A percentile compares a stretch with the other conserved stretches of the same genome.
phyloP scores from a whole-genome alignment of 2,113 vertebrate genomes.

The Nanorana parkeri region DNA sequence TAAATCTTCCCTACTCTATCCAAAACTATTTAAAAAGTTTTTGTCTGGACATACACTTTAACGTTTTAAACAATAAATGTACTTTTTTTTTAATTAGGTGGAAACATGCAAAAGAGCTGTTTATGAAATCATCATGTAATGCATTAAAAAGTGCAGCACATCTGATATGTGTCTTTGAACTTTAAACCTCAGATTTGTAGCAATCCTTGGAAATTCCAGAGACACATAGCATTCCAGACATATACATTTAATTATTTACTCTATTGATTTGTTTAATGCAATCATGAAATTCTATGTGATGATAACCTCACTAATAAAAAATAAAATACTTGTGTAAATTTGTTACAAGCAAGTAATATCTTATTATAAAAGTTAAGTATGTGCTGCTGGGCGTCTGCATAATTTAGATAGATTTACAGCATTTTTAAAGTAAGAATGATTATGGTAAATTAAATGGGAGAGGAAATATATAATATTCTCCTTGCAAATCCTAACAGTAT shows the following conservation, averaged over 20 bases:
- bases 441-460: neutral
- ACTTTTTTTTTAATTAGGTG: too few relatives aligned
- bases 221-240: conserved; percentile 24
- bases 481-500: neutral
- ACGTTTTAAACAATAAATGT: too few relatives aligned
- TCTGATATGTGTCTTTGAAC: conserved; percentile 37
- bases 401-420: neutral
- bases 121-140: neutral
- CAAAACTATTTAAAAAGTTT: too few relatives aligned
- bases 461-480: neutral
- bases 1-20: too few relatives aligned
- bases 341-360: conserved; percentile 3
- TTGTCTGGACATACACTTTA: too few relatives aligned
- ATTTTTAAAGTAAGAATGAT: conserved; percentile 22
- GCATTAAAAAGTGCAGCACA: conserved; percentile 18
- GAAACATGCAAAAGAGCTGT: too few relatives aligned
- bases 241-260: neutral
- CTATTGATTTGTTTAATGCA: conserved; percentile 27
- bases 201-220: conserved; percentile 38
- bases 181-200: conserved; percentile 28
- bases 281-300: conserved; percentile 30
- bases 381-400: neutral
- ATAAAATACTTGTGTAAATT: neutral
- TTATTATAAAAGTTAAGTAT: conserved; percentile 21
- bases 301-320: conserved; percentile 13